phyloP scores from a whole-genome alignment of 2,888 invertebrate species.

The Campoplex nolae region DNA sequence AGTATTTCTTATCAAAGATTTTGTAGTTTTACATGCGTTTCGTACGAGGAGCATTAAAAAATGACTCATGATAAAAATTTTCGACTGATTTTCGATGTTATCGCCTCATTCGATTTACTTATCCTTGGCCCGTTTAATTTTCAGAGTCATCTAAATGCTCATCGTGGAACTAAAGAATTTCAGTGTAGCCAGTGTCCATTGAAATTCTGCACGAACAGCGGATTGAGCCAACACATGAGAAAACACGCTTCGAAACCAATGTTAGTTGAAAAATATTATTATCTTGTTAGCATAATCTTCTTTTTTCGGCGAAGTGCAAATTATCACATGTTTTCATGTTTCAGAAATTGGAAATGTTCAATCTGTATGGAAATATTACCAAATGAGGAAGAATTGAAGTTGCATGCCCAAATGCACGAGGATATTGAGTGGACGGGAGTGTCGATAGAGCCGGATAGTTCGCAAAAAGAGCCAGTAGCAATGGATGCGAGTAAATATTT shows the following conservation, averaged over 20 bases:
- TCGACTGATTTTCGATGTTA: neutral
- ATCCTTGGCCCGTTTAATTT: conserved; percentile 2
- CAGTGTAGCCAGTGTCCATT: conserved; percentile 85
- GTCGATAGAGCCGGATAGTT: conserved; percentile 71
- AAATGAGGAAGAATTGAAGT: conserved; percentile 76
- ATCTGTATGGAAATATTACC: conserved; percentile 77
- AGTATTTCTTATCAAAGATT: too few species aligned
- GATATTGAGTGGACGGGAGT: conserved; percentile 69
- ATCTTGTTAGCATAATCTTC: neutral
- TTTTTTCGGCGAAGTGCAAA: neutral
- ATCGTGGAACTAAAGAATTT: conserved; percentile 85
- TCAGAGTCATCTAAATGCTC: conserved; percentile 85
- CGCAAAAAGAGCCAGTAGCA: conserved; percentile 75
- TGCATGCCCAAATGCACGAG: conserved; percentile 77
- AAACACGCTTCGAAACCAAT: conserved; percentile 83
- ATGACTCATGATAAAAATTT: too few species aligned
- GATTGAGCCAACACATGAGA: conserved; percentile 86
- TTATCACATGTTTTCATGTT: conserved; percentile 51
- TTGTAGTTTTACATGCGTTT: too few species aligned
- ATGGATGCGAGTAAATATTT: conserved; percentile 67
- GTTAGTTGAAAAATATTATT: conserved; percentile 73
- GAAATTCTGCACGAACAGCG: conserved; percentile 87
- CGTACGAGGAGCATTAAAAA: too few species aligned
- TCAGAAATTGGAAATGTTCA: conserved; percentile 77
- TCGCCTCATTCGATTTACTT: neutral